Evolutionary conservation across 2,797 vertebrate genomes (phyloP).

Genomic region (Epinephelus coioides): DNA sequence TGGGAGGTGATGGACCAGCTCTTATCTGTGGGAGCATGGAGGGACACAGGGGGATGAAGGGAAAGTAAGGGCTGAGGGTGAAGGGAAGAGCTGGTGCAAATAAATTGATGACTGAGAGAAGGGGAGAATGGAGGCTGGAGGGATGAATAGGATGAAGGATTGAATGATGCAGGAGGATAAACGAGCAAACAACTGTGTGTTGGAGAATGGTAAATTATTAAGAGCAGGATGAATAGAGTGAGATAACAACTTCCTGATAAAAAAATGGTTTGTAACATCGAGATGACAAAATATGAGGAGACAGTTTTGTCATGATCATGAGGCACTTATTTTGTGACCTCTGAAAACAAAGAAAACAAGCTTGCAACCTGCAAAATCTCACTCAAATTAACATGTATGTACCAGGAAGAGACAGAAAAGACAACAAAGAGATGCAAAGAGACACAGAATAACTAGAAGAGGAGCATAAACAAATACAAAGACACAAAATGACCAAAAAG

Average conservation of each 20-base stretch:
- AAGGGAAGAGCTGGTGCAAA: conserved; percentile 2
- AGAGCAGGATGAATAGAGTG: background rate
- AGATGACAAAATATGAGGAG: background rate
- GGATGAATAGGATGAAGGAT: background rate
- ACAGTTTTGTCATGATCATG: background rate
- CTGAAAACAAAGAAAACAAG: background rate
- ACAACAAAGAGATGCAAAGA: too few species aligned
- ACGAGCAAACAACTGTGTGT: background rate
- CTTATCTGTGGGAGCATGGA: conserved; percentile 35
- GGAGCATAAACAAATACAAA: too few species aligned
- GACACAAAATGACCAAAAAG: too few species aligned
- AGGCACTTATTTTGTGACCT: conserved; percentile 4
- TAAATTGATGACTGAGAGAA: background rate
- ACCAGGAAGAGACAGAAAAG: background rate
- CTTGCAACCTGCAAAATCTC: background rate
- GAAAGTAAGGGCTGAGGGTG: conserved; percentile 2
- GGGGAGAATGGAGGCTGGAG: background rate
- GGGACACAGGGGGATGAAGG: background rate
- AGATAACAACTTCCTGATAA: background rate
- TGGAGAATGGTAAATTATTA: conserved; percentile 2
- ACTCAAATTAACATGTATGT: background rate
- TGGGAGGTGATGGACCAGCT: conserved; percentile 27
- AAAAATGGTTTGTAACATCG: conserved; percentile 3
- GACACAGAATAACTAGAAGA: too few species aligned
- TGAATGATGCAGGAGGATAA: background rate